A percentile compares a stretch with the other conserved stretches of the same genome.
These are phyloP conservation scores for Kryptopterus vitreolus DNA, from an alignment of 2,797 vertebrate genomes.

Conservation along the genomic window DNA sequence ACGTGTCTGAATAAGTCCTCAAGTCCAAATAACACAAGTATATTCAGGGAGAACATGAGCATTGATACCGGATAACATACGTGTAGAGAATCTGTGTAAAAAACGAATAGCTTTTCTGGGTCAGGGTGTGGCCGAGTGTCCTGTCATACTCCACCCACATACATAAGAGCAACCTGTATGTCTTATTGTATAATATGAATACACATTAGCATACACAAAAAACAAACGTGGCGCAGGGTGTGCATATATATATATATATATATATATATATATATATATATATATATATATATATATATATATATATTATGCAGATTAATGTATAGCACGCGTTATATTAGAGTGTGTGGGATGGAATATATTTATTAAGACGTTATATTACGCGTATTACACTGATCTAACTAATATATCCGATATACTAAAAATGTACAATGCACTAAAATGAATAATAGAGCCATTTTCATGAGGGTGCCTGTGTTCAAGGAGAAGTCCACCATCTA, in stretches of 20 bases:
- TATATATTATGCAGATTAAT: not conserved
- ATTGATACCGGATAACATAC: not conserved
- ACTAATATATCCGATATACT: not conserved
- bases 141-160: constrained; percentile 28
- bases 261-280: too few species aligned
- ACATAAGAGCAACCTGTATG: constrained; percentile 18
- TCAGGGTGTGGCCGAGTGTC: constrained; percentile 23
- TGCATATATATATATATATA: not conserved
- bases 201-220: not conserved
- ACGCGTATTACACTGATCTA: not conserved
- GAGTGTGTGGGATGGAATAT: too few species aligned
- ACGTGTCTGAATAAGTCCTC: constrained; percentile 2
- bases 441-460: constrained; percentile 11
- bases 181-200: not conserved
- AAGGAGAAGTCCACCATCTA: constrained; percentile 41
- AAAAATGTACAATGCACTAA: too few species aligned
- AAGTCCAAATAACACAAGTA: not conserved
- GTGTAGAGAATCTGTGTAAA: constrained; percentile 5
- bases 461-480: constrained; percentile 18
- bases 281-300: too few species aligned
- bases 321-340: not conserved
- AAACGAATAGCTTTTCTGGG: constrained; percentile 9
- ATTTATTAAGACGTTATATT: not conserved
- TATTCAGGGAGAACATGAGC: not conserved
- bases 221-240: not conserved